These are phyloP conservation scores for Eurois occulta DNA, from an alignment of 2,888 invertebrate genomes.

Conservation along the genomic window DNA sequence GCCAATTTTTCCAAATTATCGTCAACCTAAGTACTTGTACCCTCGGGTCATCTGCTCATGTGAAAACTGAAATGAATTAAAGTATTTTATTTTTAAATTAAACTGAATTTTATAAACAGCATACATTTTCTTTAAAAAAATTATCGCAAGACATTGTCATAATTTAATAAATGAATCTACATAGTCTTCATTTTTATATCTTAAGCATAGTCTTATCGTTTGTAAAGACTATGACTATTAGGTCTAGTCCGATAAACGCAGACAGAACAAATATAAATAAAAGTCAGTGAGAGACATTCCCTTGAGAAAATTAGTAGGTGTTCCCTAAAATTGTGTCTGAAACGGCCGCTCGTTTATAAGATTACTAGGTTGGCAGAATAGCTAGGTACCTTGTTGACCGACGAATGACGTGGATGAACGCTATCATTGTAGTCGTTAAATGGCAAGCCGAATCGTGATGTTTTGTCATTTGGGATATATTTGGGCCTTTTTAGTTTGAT, in stretches of 20 bases:
- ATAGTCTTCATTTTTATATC: neutral
- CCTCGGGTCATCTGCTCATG: neutral
- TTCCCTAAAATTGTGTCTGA: conserved; percentile 48
- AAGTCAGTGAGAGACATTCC: conserved; percentile 24
- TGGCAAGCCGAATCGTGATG: conserved; percentile 24
- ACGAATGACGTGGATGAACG: conserved; percentile 23
- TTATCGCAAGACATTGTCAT: neutral
- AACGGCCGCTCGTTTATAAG: conserved; percentile 45
- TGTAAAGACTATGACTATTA: neutral
- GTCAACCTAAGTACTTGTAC: neutral
- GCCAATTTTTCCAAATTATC: conserved; percentile 30
- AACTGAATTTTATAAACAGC: neutral
- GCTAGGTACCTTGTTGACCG: conserved; percentile 43
- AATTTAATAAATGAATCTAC: neutral
- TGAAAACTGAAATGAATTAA: neutral
- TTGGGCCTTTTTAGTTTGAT: conserved; percentile 3
- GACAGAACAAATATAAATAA: conserved; percentile 29
- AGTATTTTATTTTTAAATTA: neutral
- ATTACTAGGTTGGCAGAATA: conserved; percentile 50
- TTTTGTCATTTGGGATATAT: conserved; percentile 10
- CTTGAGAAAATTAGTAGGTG: conserved; percentile 58
- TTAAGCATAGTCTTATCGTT: neutral
- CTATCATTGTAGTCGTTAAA: conserved; percentile 34
- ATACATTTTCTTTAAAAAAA: neutral
- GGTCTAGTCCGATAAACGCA: neutral